Evolutionary conservation across 2,888 invertebrate species (phyloP), one percentile per base, ranked within the genome.

Genomic region (Euspilapteryx auroguttella): DNA sequence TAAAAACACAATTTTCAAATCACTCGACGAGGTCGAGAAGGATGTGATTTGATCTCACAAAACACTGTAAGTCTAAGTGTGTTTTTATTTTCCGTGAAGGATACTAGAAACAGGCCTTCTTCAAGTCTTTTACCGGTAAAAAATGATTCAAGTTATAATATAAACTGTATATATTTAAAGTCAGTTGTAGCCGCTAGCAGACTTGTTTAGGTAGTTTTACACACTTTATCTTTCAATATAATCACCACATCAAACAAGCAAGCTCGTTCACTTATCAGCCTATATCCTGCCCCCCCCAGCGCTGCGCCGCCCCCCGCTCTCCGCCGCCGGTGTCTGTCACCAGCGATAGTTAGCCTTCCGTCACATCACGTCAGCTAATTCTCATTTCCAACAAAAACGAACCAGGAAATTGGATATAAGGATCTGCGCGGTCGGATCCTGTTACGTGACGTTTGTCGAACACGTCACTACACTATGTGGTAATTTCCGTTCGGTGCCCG

Each of bases 381-480:
- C 71, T 56, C 58, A 61, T 65, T 66, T 61, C 58, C 65, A 66
- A 71, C 73, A 75, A 73, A 71, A 75, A 68, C 68, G 56, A 32
- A 65, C 27, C 37, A 64, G 73, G 73, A 75, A 73, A 73, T 73
- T 73, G 69, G 71, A 73, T 71, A 69, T 71, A 71, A 71, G 73
- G 68, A 73, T 73, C 73, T 73, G 61, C 61, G 61, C 58, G 61
- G 56, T 47, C 48, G 59, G 62, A 59, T 66, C 66, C 71, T 68
- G 64, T 62, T 68, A 71, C 73, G 73, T 71, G 73, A 71, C 73
- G 71, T 68, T 68, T 73, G 71, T 69, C 69, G 66, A 71, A 73
- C 68, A 71, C 66, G 69, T 71, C 73, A 71, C 65, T 61, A 62
- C 65, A 71, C 71, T 73, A 69, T 75, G 73, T 66, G 62, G 69